Percentiles rank a stretch among this genome's conserved stretches.
Evolutionary conservation across 2,113 vertebrate species (phyloP).

Genomic region (Gavia stellata): DNA sequence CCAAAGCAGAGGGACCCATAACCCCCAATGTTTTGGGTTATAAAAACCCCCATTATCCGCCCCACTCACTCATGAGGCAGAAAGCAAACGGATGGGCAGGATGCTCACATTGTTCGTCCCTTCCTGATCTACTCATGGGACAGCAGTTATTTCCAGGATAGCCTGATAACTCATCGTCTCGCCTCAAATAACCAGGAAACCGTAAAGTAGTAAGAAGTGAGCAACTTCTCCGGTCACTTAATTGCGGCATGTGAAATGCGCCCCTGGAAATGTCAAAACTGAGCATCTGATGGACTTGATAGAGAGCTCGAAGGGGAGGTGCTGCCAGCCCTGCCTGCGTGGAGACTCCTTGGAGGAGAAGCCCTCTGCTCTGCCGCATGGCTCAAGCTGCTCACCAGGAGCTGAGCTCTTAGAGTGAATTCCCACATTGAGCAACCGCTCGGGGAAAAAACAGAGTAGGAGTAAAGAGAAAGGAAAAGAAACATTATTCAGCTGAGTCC

Average conservation of each 20-base stretch:
- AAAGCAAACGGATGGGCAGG: slow-evolving; percentile 5
- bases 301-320: neutral
- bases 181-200: slow-evolving; percentile 30
- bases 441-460: neutral
- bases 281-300: neutral
- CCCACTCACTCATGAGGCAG: neutral
- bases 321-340: neutral
- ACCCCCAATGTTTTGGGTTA: neutral
- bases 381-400: neutral
- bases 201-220: neutral
- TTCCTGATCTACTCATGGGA: slow-evolving; percentile 38
- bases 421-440: neutral
- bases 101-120: slow-evolving; percentile 33
- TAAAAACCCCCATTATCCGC: neutral
- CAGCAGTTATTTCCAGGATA: slow-evolving; percentile 47
- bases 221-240: neutral
- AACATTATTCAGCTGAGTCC: neutral
- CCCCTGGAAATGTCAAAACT: neutral
- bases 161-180: slow-evolving; percentile 14
- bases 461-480: slow-evolving; percentile 28
- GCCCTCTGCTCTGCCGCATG: accelerated
- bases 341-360: neutral
- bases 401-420: neutral
- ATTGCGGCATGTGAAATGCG: neutral
- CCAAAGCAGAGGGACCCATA: neutral